Base-by-base conservation (phyloP, 1,140 invertebrate species). In the Hylaeus volcanicus region DNA sequence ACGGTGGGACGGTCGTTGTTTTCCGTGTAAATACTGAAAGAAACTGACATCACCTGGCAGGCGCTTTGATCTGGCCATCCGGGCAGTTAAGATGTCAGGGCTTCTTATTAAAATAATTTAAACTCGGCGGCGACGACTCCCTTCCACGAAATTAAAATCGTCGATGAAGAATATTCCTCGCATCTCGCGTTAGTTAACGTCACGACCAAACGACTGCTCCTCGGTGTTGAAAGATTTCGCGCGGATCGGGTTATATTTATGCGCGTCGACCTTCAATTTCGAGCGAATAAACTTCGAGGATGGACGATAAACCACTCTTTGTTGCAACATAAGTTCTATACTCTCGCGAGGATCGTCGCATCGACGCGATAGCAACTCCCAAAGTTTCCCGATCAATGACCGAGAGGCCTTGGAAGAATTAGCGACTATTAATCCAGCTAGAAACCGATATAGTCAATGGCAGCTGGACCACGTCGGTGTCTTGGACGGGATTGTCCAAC, bases 391-490 rank as follows among this genome's bases (percentile, higher is more conserved):
- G 0, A 26, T 51, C 51, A 11, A 6, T 51, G 55, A 6, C 0
- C 9, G 41, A 45, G 45, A 6, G 64, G 43, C 11, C 8, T 6
- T 66, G 61, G 73, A 74, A 74, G 76, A 79, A 73, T 83, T 83
- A 74, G 74, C 74, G 72, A 74, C 65, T 77, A 63, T 79, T 79
- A 86, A 87, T 86, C 79, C 77, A 45, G 56, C 64, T 79, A 63
- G 81, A 77, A 86, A 83, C 64, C 71, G 81, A 63, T 78, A 73
- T 83, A 86, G 81, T 79, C 85, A 76, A 85, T 91, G 89, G 89
- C 91, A 91, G 90, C 90, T 89, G 90, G 89, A 90, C 86, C 88
- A 72, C 86, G 81, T 90, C 90, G 86, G 88, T 89, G 84, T 91
- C 86, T 85, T 87, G 81, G 84, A 83, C 83, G 83, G 88, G 90